These are phyloP conservation scores for Tachuris rubrigastra DNA, from an alignment of 2,113 vertebrate species.

Conservation along the genomic window DNA sequence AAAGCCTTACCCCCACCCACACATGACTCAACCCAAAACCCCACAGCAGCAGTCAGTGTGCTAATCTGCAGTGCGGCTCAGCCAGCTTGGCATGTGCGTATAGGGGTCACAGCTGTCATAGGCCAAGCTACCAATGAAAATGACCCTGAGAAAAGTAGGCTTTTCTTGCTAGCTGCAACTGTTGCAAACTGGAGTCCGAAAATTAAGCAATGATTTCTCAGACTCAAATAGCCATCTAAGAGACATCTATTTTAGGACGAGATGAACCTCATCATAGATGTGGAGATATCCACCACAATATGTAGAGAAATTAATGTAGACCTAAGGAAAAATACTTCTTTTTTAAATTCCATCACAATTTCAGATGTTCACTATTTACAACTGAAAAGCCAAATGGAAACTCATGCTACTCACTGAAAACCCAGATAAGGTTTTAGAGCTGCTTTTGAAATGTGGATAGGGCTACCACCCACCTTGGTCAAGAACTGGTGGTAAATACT, in stretches of 20 bases:
- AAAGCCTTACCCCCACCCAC: background rate
- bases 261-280: fast-evolving
- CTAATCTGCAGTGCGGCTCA: background rate
- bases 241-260: background rate
- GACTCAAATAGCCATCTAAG: background rate
- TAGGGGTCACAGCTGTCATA: background rate
- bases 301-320: background rate
- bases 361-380: background rate
- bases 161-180: background rate
- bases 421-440: background rate
- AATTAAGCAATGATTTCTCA: background rate
- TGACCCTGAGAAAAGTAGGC: background rate
- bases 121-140: background rate
- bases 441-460: background rate
- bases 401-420: background rate
- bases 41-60: background rate
- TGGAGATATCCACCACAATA: background rate
- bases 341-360: background rate
- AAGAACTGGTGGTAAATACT: background rate
- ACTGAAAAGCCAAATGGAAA: background rate
- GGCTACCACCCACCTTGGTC: background rate
- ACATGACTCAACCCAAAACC: background rate
- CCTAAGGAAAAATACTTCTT: background rate
- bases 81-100: fast-evolving
- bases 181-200: background rate